Conservation (phyloP, 2,113 vertebrate genomes). For the Oreotrochilus melanogaster region DNA sequence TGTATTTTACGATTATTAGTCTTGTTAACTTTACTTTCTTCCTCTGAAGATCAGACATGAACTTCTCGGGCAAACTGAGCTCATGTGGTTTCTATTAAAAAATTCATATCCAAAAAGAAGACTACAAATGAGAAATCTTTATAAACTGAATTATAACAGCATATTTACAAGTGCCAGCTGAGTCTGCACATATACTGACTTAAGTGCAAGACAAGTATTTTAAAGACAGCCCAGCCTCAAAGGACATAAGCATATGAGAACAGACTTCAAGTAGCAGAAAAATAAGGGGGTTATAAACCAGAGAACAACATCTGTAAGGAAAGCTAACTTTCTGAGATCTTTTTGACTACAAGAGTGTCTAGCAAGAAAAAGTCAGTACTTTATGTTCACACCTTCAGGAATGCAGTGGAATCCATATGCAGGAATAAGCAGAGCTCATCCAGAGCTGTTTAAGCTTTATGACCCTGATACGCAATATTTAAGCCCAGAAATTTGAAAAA, state of each 20-base stretch:
- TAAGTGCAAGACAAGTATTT: neutral
- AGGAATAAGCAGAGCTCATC: neutral
- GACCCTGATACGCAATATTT: neutral
- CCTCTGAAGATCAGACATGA: neutral
- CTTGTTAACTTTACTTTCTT: neutral
- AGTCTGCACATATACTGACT: neutral
- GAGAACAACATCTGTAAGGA: neutral
- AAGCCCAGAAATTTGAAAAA: neutral
- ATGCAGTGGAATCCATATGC: neutral
- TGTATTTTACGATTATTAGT: neutral
- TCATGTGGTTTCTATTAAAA: neutral
- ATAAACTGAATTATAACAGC: neutral
- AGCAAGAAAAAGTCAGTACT: neutral
- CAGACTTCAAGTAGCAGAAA: neutral
- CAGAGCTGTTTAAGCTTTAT: neutral
- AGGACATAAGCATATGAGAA: neutral
- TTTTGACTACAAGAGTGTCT: neutral
- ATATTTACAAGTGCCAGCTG: neutral
- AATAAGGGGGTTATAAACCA: neutral
- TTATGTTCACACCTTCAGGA: neutral
- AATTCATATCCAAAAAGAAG: neutral
- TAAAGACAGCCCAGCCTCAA: neutral
- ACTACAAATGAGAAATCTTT: neutral
- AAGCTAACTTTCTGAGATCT: neutral
- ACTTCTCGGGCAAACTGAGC: neutral